phyloP scores from a whole-genome alignment of 35 echinoderm and acorn worm species.

The Diadema setosum region DNA sequence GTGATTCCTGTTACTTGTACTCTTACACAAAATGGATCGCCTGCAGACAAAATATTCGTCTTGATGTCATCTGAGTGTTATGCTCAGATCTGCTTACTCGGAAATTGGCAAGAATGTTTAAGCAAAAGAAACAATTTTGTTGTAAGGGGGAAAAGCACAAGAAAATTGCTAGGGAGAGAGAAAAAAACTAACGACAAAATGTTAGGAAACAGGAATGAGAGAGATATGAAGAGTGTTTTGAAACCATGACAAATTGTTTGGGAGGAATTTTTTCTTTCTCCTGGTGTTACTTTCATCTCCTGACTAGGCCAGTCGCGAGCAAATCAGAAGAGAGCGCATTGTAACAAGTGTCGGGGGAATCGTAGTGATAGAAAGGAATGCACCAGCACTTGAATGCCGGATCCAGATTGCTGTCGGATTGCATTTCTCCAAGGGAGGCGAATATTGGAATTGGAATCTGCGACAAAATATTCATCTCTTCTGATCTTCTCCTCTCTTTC shows the following conservation, averaged over 20 bases:
- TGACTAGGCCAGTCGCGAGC: background rate
- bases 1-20: background rate
- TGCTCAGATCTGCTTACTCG: background rate
- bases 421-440: constrained; percentile 8
- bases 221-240: constrained; percentile 5
- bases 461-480: constrained; percentile 22
- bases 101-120: background rate
- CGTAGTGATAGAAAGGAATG: background rate
- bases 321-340: background rate
- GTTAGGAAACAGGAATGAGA: background rate
- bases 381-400: background rate
- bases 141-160: background rate
- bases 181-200: background rate
- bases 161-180: background rate
- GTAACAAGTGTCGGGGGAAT: constrained; percentile 33
- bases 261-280: background rate
- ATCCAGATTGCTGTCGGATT: constrained; percentile 9
- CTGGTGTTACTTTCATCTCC: background rate
- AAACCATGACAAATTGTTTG: constrained; percentile 23
- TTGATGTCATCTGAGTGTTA: background rate
- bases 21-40: background rate
- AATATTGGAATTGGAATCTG: background rate
- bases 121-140: too few relatives aligned
- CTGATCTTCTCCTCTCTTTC: background rate
- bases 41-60: background rate